Percentiles rank a stretch among this genome's conserved stretches.
phyloP scores from a whole-genome alignment of 2,888 invertebrate genomes.

The Drosophila anceps region DNA sequence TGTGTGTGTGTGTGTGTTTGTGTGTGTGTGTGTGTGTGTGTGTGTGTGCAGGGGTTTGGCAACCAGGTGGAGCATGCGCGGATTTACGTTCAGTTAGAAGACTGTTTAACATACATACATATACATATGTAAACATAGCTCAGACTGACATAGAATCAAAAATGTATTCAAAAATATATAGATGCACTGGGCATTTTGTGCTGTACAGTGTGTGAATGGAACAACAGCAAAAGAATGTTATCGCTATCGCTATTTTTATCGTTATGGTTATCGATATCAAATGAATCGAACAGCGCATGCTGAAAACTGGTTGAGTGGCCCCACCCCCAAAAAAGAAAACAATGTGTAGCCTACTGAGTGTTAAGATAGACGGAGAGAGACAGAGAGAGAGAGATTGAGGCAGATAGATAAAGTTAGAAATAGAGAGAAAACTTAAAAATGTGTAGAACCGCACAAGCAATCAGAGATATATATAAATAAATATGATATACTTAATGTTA shows the following conservation, averaged over 20 bases:
- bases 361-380: constrained; percentile 7
- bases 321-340: constrained; percentile 14
- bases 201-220: constrained; percentile 32
- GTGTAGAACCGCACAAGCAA: constrained; percentile 43
- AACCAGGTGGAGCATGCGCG: constrained; percentile 50
- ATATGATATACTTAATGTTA: not conserved
- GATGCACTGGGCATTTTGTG: constrained; percentile 13
- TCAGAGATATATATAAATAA: constrained; percentile 35
- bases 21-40: not conserved
- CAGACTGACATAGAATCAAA: constrained; percentile 37
- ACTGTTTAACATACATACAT: not conserved
- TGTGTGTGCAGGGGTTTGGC: constrained; percentile 29
- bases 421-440: constrained; percentile 33
- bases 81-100: constrained; percentile 10
- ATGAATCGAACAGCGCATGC: constrained; percentile 32
- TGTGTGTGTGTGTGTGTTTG: constrained; percentile 7
- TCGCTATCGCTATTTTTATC: constrained; percentile 23
- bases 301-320: constrained; percentile 39
- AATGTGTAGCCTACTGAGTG: constrained; percentile 22
- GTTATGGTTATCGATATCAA: constrained; percentile 24
- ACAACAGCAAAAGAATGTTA: constrained; percentile 14
- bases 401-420: constrained; percentile 14
- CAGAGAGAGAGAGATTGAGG: constrained; percentile 8
- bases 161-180: not conserved
- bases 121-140: constrained; percentile 8